These are phyloP conservation scores for Capreolus pygargus DNA, from an alignment of 2,113 vertebrate species.

Conservation along the genomic window DNA sequence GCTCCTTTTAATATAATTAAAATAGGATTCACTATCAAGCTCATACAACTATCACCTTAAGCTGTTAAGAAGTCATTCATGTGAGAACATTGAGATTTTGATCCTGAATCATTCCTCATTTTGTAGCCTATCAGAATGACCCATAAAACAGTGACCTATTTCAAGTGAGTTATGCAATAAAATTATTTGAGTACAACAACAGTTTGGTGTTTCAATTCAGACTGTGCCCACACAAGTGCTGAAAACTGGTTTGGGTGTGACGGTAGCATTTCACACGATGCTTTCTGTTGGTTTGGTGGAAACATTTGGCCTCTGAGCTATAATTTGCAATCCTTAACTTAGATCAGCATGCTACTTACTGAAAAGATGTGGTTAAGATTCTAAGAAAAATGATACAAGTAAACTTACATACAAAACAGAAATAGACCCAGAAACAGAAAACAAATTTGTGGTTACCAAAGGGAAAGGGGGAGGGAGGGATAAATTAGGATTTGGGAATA, in stretches of 20 bases:
- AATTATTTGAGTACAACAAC: not conserved
- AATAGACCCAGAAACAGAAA: not conserved
- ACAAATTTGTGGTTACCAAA: not conserved
- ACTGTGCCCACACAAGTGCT: not conserved
- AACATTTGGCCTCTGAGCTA: not conserved
- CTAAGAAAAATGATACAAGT: not conserved
- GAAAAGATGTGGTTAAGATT: not conserved
- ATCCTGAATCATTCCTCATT: conserved; percentile 13
- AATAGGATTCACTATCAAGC: conserved; percentile 30
- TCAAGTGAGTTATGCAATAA: not conserved
- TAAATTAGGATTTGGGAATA: not conserved
- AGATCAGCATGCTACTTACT: not conserved
- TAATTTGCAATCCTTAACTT: not conserved
- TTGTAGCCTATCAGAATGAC: not conserved
- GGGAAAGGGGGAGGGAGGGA: not conserved
- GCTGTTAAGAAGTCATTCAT: not conserved
- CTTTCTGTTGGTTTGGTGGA: not conserved
- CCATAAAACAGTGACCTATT: not conserved
- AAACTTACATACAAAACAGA: not conserved
- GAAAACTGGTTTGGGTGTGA: not conserved
- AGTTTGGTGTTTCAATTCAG: not conserved
- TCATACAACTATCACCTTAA: not conserved
- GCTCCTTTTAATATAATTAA: conserved; percentile 34
- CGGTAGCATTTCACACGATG: not conserved
- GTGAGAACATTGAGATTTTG: not conserved